Evolutionary conservation across 2,797 vertebrate genomes (phyloP), one percentile per base, ranked within the genome.

Genomic region (Melanotaenia pygmaea): DNA sequence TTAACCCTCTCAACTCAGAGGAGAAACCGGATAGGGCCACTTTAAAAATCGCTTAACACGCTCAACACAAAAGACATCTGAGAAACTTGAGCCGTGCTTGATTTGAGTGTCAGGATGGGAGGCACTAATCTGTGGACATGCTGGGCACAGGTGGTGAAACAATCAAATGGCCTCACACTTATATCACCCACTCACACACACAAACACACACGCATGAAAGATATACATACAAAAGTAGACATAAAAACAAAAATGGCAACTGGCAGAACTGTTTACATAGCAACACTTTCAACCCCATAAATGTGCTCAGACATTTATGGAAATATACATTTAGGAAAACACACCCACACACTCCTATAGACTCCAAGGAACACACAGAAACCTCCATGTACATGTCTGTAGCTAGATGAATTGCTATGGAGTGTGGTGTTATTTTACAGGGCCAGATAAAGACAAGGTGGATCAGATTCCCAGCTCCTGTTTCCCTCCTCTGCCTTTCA

Each of bases 401-500:
- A 72, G 86, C 60, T 5, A 45, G 63, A 77, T 88, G 82, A 86
- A 67, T 86, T 43, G 47, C 89, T 1, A 13, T 81, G 56, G 75
- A 92, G 90, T 60, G 73, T 85, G 83, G 51, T 57, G 92, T 94
- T 91, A 82, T 92, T 87, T 96, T 96, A 96, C 94, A 85, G 80
- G 86, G 86, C 88, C 79, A 40, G 5, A 75, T 77, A 89, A 95
- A 95, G 94, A 95, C 56, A 95, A 92, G 94, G 92, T 86, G 94
- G 93, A 95, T 96, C 94, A 90, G 89, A 92, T 96, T 97, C 94
- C 95, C 89, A 76, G 92, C 94, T 95, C 92, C 87, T 82, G 91
- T 94, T 94, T 94, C 87, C 64, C 38, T 79, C 61, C 77, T 51
- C 59, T 68, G 75, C 77, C 71, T 86, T 82, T 82, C 83, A 80